Conservation (phyloP, 2,888 invertebrate species). For the Dysmachus trigonus region DNA sequence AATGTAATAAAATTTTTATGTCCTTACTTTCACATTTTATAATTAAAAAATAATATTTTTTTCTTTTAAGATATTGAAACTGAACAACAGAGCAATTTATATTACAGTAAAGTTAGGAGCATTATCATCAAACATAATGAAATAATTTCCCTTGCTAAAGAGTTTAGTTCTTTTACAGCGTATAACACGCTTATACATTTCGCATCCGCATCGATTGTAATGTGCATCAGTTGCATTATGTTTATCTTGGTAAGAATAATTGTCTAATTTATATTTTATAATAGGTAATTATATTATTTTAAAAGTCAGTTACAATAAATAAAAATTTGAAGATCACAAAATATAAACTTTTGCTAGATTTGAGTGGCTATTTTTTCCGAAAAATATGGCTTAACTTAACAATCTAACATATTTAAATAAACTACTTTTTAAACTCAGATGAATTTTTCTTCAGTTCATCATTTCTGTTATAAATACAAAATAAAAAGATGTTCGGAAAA, state of each 20-base stretch:
- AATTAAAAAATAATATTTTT: not conserved
- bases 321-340: too few species aligned
- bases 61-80: constrained; percentile 49
- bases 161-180: constrained; percentile 34
- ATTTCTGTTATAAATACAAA: too few species aligned
- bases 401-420: too few species aligned
- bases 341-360: too few species aligned
- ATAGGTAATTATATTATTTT: too few species aligned
- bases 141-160: constrained; percentile 53
- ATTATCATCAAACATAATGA: constrained; percentile 56
- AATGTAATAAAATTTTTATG: not conserved
- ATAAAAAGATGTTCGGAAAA: too few species aligned
- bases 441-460: too few species aligned
- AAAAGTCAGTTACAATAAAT: too few species aligned
- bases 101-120: not conserved
- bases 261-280: not conserved
- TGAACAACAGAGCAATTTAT: not conserved
- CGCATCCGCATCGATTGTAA: constrained; percentile 42
- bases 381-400: too few species aligned
- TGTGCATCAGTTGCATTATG: constrained; percentile 41
- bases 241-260: constrained; percentile 33
- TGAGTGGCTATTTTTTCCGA: too few species aligned
- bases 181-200: constrained; percentile 45
- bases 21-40: too few species aligned
- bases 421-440: too few species aligned